Conservation (phyloP, 2,113 vertebrate species). For the cat (Felis catus) region F.catus_Fca126_mat1.0 CM031416.1:61291501-61292000, state of each 20-base stretch:
- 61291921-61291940: neutral
- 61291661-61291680: neutral
- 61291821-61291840: neutral
- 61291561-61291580: rapidly evolving
- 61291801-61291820: neutral
- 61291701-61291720: neutral
- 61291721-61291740: neutral
- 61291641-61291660: neutral
- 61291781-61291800: neutral
- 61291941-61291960: neutral
- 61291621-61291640: neutral
- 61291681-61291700: neutral
- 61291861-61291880: neutral
- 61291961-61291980: neutral
- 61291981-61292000: neutral
- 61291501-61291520: neutral
- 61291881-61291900: neutral
- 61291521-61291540: neutral
- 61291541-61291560: neutral
- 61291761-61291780: neutral
- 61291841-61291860: neutral
- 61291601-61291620: neutral
- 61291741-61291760: neutral
- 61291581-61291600: neutral
- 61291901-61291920: neutral